A percentile compares a stretch with the other conserved stretches of the same genome.
Evolutionary conservation across 2,797 vertebrate species (phyloP).

Genomic region (Acropternis orthonyx): DNA sequence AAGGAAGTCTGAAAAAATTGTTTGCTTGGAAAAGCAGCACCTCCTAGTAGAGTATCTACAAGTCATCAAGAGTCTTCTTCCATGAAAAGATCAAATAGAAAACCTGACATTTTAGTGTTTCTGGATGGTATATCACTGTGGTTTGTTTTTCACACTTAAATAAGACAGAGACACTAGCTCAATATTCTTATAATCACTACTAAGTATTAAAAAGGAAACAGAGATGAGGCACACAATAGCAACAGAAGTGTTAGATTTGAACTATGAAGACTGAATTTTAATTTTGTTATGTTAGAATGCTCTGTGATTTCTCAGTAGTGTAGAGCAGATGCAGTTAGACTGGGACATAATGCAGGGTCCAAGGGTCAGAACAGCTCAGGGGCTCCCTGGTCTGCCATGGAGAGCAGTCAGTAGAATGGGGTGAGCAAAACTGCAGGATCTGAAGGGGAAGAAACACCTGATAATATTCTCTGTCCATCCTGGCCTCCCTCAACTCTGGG

Average conservation of each 20-base stretch:
- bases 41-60: not conserved
- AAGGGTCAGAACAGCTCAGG: not conserved
- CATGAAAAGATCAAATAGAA: not conserved
- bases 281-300: not conserved
- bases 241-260: not conserved
- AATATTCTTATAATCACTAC: not conserved
- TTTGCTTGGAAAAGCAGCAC: not conserved
- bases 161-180: not conserved
- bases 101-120: not conserved
- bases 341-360: not conserved
- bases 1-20: not conserved
- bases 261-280: not conserved
- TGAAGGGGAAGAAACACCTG: not conserved
- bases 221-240: not conserved
- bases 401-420: not conserved
- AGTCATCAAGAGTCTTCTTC: not conserved
- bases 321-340: not conserved
- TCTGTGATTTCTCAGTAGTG: not conserved
- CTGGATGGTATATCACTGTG: not conserved
- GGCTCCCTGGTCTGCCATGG: rapidly evolving
- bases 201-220: not conserved
- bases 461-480: not conserved
- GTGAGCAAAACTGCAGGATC: not conserved
- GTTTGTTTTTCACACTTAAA: not conserved
- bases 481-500: not conserved